A percentile compares a stretch with the other conserved stretches of the same genome.
phyloP scores from a whole-genome alignment of 2,113 vertebrate genomes.

The Callipepla californica region DNA sequence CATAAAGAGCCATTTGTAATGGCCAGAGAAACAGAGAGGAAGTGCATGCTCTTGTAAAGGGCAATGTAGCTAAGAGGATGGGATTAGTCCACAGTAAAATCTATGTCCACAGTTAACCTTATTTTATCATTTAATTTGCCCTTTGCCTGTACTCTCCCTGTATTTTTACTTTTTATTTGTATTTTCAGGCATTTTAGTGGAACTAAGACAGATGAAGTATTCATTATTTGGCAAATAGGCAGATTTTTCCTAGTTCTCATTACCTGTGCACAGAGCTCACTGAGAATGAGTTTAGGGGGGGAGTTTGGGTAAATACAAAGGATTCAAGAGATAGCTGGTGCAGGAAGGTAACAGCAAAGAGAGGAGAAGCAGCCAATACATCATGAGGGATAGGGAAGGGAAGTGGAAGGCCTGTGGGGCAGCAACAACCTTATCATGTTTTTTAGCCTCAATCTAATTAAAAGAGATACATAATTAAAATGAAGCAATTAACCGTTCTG shows the following conservation, averaged over 20 bases:
- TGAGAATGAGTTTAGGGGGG: no score
- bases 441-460: slow-evolving; percentile 65
- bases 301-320: background rate
- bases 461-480: slow-evolving; percentile 76
- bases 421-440: slow-evolving; percentile 33
- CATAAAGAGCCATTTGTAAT: background rate
- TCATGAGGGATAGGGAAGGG: background rate
- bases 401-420: background rate
- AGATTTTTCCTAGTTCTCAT: background rate
- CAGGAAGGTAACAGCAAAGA: background rate
- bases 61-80: background rate
- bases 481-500: slow-evolving; percentile 74
- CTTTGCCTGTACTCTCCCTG: background rate
- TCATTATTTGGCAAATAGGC: background rate
- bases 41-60: background rate
- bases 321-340: background rate
- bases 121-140: background rate
- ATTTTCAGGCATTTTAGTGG: background rate
- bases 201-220: background rate
- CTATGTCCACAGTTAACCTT: background rate
- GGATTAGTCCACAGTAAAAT: background rate
- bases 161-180: background rate
- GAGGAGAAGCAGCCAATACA: background rate
- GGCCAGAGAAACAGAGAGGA: background rate
- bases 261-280: background rate